Evolutionary conservation across 1,140 invertebrate genomes (phyloP), one percentile per base, ranked within the genome.

Genomic region (Procambarus clarkii): DNA sequence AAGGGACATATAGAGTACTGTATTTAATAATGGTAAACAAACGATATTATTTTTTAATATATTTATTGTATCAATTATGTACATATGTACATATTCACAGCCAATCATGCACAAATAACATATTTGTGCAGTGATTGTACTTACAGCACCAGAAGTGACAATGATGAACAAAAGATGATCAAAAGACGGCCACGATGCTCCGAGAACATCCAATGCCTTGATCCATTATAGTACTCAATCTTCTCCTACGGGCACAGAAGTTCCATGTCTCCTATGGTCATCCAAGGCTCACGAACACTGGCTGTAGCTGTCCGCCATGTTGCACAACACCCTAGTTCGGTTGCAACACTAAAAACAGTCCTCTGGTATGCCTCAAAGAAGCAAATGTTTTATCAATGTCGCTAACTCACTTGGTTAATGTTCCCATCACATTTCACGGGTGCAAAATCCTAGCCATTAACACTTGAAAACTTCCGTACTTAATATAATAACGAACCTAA

Each of bases 51-150:
- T 21, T 34, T 74, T 71, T 71, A 34, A 34, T 74, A 74, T 74
- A 21, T 74, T 74, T 21, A 21, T 74, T 74, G n/a, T 34, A 74
- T 34, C 24, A 74, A 34, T 8, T 74, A 74, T 74, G 69, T 74
- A 74, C 86, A 88, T 69, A 90, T 90, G 88, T 84, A 90, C 88
- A 90, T 44, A 90, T 84, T 84, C 81, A 90, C 88, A 90, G 88
- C 88, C 88, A 90, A 90, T 90, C 88, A 90, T 83, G 88, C 88
- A 90, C 88, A 78, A 84, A 78, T 84, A 78, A 45, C 46, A n/a
- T 69, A 80, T 84, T 90, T 90, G 88, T 90, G 88, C 88, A 69
- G 48, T 90, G 88, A 90, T 77, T 90, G 88, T 90, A 90, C 88
- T 90, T 90, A 90, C 88, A 90, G 81, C 87, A 89, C 87, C 88